These are phyloP conservation scores for Gila robusta DNA, from an alignment of 2,797 vertebrate species.

Conservation along the genomic window DNA sequence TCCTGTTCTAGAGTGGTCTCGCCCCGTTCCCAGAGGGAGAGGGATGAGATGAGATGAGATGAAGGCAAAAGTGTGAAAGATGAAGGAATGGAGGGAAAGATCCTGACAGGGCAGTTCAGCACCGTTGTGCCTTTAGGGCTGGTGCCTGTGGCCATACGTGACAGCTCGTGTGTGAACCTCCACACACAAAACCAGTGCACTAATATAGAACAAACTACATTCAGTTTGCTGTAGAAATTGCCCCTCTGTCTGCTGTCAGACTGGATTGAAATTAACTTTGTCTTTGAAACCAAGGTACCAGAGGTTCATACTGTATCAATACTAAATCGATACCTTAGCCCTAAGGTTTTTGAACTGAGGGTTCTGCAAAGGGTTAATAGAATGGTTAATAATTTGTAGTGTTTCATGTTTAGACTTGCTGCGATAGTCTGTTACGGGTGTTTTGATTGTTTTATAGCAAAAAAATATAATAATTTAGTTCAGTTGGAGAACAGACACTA, in stretches of 20 bases:
- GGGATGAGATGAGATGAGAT: constrained; percentile 9
- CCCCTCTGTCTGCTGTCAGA: constrained; percentile 16
- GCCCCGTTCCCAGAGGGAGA: not conserved
- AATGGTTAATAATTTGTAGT: not conserved
- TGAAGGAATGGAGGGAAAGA: constrained; percentile 20
- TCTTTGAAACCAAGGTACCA: not conserved
- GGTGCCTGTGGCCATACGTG: constrained; percentile 14
- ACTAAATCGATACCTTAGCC: not conserved
- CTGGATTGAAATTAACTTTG: not conserved
- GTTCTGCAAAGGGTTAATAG: not conserved
- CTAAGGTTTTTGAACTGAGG: not conserved
- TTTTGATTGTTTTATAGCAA: no score
- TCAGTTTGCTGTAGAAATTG: constrained; percentile 1
- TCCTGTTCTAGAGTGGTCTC: constrained; percentile 4
- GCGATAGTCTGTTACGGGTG: no score
- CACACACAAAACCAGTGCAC: not conserved
- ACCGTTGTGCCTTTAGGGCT: constrained; percentile 14
- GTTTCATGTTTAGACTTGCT: no score
- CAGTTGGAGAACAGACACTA: no score
- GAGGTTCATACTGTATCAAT: not conserved
- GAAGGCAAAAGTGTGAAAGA: constrained; percentile 18
- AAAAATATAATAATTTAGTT: no score
- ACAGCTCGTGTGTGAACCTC: not conserved
- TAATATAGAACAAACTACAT: constrained; percentile 11
- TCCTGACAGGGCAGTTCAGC: constrained; percentile 31